Percentiles rank a stretch among this genome's conserved stretches.
phyloP scores from a whole-genome alignment of 2,113 vertebrate species.

The Eonycteris spelaea region DNA sequence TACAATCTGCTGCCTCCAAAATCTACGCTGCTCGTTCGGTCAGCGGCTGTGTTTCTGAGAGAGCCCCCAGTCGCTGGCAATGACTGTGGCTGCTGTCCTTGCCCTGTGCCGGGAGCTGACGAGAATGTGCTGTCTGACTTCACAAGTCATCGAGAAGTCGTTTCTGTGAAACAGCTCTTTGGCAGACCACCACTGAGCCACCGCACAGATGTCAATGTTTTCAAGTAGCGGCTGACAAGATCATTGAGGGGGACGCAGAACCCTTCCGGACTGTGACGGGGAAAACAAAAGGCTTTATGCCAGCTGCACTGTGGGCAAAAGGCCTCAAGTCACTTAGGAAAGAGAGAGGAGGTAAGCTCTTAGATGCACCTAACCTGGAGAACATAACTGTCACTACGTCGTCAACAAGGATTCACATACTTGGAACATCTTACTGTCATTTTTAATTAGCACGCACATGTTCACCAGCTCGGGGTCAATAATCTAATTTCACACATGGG shows the following conservation, averaged over 20 bases:
- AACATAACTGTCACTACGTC: fast-evolving
- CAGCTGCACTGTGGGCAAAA: conserved; percentile 17
- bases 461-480: background rate
- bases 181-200: conserved; percentile 70
- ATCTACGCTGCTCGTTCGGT: background rate
- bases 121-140: conserved; percentile 73
- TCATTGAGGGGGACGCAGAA: conserved; percentile 69
- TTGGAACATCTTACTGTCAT: background rate
- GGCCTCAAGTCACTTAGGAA: conserved; percentile 2
- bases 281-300: conserved; percentile 46
- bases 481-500: background rate
- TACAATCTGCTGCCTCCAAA: background rate
- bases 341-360: background rate
- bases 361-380: background rate
- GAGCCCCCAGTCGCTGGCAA: background rate
- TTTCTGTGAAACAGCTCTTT: conserved; percentile 75
- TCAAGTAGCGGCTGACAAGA: conserved; percentile 75
- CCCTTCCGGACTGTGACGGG: conserved; percentile 65
- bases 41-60: background rate
- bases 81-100: background rate
- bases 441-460: background rate
- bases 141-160: conserved; percentile 77
- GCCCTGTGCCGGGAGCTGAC: conserved; percentile 53
- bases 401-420: background rate
- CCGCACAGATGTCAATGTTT: conserved; percentile 76